Evolutionary conservation across 2,113 vertebrate genomes (phyloP).

Genomic region (Sigmodon hispidus): DNA sequence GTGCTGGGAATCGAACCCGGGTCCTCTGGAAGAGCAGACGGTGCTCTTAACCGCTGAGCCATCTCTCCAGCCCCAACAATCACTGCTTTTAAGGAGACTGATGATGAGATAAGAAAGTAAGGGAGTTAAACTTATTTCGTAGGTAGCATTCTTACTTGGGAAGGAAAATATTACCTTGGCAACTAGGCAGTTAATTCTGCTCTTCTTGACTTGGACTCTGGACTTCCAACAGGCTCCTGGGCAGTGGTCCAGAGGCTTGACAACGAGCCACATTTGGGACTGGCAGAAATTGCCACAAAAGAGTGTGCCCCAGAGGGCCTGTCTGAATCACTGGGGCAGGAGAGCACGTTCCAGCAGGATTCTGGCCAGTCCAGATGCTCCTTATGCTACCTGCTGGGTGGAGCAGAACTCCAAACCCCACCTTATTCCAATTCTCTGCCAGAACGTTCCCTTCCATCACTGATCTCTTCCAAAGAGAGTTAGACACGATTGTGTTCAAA

Average conservation of each 20-base stretch:
- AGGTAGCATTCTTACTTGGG: slow-evolving; percentile 68
- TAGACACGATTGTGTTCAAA: neutral
- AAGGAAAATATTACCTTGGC: slow-evolving; percentile 76
- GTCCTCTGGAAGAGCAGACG: too few species aligned
- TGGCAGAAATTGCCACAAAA: slow-evolving; percentile 76
- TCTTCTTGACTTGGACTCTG: slow-evolving; percentile 77
- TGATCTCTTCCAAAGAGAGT: neutral
- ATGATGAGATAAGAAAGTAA: slow-evolving; percentile 61
- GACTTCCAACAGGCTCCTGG: slow-evolving; percentile 72
- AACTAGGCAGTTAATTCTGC: slow-evolving; percentile 71
- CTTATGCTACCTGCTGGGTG: neutral
- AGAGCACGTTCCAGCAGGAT: neutral
- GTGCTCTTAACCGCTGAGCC: too few species aligned
- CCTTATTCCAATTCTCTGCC: neutral
- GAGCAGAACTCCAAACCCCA: neutral
- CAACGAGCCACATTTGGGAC: slow-evolving; percentile 66
- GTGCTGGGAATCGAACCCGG: too few species aligned
- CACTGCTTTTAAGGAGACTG: slow-evolving; percentile 25
- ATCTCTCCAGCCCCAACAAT: too few species aligned
- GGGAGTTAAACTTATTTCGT: slow-evolving; percentile 65
- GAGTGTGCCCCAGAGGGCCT: slow-evolving; percentile 63
- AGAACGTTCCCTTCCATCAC: slow-evolving; percentile 47
- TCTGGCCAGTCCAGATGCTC: neutral
- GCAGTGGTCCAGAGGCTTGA: slow-evolving; percentile 72
- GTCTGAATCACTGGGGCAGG: slow-evolving; percentile 66